These are phyloP conservation scores for Drosophila hydei DNA, from an alignment of 1,140 invertebrate genomes.

Conservation along the genomic window DNA sequence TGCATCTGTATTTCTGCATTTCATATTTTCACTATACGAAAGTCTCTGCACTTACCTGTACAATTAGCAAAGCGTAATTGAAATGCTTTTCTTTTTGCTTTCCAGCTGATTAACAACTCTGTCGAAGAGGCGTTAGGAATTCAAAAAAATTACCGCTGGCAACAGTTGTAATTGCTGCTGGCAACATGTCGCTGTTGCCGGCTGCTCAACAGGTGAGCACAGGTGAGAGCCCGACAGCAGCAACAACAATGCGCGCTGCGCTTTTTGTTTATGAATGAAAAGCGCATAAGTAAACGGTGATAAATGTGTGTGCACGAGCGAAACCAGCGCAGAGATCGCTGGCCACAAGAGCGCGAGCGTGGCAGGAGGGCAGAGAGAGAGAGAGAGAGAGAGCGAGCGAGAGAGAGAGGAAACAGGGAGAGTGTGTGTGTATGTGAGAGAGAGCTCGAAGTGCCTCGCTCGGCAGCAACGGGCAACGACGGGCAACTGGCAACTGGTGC, in stretches of 20 bases:
- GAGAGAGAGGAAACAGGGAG: conserved; percentile 32
- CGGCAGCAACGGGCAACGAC: conserved; percentile 30
- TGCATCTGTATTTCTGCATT: too few relatives aligned
- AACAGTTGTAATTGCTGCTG: conserved; percentile 15
- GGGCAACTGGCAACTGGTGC: conserved; percentile 22
- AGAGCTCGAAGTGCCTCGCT: not conserved
- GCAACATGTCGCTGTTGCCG: conserved; percentile 39
- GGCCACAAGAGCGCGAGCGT: not conserved
- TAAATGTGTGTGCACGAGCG: conserved; percentile 58
- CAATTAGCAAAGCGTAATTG: too few relatives aligned
- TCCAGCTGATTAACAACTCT: conserved; percentile 4
- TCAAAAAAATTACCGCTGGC: conserved; percentile 11
- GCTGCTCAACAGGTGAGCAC: conserved; percentile 63
- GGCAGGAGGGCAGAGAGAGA: not conserved
- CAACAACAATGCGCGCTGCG: conserved; percentile 47
- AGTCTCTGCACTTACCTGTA: too few relatives aligned
- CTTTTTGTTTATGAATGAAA: conserved; percentile 80
- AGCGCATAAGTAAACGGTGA: conserved; percentile 64
- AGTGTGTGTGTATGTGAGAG: conserved; percentile 1
- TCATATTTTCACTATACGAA: too few relatives aligned
- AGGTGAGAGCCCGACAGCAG: conserved; percentile 17
- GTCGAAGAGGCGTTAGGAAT: conserved; percentile 12
- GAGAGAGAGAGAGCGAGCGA: conserved; percentile 15
- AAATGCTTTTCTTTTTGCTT: not conserved
- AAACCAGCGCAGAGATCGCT: conserved; percentile 33